Evolutionary conservation across 2,888 invertebrate species (phyloP).

Genomic region (Phengaris alcon): DNA sequence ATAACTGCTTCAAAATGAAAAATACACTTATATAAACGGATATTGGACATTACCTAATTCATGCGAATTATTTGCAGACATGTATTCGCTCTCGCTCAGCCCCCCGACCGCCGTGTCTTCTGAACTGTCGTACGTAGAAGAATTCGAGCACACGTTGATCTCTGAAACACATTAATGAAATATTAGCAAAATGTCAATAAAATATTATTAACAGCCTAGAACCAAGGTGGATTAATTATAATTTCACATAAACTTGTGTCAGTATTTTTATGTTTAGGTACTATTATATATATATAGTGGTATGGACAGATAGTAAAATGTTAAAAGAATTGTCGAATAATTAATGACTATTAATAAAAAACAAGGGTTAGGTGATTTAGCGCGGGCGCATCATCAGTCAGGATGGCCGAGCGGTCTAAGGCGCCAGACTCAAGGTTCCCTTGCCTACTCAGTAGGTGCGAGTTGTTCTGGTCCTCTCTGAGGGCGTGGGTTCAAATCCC

Average conservation of each 20-base stretch:
- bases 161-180: constrained; percentile 48
- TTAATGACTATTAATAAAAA: too few relatives aligned
- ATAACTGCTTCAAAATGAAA: too few relatives aligned
- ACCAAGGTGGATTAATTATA: not conserved
- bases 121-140: constrained; percentile 81
- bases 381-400: not conserved
- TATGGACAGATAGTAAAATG: too few relatives aligned
- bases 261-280: not conserved
- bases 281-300: too few relatives aligned
- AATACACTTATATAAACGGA: not conserved
- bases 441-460: constrained; percentile 24
- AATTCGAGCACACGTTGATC: constrained; percentile 79
- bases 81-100: constrained; percentile 80
- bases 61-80: constrained; percentile 65
- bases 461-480: constrained; percentile 29
- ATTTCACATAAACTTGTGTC: not conserved
- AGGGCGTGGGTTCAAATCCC: constrained; percentile 29
- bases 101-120: constrained; percentile 81
- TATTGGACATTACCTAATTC: constrained; percentile 53
- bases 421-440: constrained; percentile 27
- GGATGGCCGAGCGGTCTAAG: constrained; percentile 29
- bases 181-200: too few relatives aligned
- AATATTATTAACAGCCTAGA: too few relatives aligned
- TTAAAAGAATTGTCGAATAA: too few relatives aligned
- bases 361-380: not conserved